These are phyloP conservation scores for Melanostoma mellinum DNA, from an alignment of 2,888 invertebrate species.

Conservation along the genomic window DNA sequence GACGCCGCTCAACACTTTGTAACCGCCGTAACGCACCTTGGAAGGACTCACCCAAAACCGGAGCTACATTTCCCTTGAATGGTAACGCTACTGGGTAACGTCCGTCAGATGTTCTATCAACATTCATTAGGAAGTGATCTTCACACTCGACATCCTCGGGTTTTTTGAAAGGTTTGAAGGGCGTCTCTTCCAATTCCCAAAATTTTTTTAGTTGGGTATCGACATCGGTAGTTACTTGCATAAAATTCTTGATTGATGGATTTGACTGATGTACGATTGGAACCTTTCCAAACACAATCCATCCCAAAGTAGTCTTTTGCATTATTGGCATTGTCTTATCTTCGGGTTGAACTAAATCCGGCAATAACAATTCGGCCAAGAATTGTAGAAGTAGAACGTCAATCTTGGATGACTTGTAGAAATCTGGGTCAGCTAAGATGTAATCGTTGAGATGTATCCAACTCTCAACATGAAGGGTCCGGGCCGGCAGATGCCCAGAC, in stretches of 20 bases:
- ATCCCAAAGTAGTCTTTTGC: no score
- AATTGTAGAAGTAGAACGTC: no score
- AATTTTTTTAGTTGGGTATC: constrained; percentile 23
- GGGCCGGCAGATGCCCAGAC: no score
- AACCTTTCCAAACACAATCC: background rate
- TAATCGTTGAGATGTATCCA: no score
- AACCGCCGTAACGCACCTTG: constrained; percentile 35
- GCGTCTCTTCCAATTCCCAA: constrained; percentile 31
- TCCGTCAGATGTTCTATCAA: background rate
- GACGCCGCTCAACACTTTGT: constrained; percentile 20
- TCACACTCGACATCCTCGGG: constrained; percentile 31
- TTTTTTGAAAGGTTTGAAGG: no score
- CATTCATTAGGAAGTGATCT: constrained; percentile 32
- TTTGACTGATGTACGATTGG: background rate
- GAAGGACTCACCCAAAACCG: constrained; percentile 8
- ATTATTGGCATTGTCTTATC: constrained; percentile 15
- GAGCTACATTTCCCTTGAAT: constrained; percentile 15
- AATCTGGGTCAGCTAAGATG: no score
- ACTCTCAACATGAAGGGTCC: no score
- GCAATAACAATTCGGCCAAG: no score
- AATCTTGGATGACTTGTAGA: no score
- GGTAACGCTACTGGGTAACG: constrained; percentile 28
- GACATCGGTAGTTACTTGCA: constrained; percentile 19
- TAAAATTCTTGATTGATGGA: constrained; percentile 3
- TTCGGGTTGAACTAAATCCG: background rate